phyloP scores from a whole-genome alignment of 2,888 invertebrate species.

The Heliconius erato region DNA sequence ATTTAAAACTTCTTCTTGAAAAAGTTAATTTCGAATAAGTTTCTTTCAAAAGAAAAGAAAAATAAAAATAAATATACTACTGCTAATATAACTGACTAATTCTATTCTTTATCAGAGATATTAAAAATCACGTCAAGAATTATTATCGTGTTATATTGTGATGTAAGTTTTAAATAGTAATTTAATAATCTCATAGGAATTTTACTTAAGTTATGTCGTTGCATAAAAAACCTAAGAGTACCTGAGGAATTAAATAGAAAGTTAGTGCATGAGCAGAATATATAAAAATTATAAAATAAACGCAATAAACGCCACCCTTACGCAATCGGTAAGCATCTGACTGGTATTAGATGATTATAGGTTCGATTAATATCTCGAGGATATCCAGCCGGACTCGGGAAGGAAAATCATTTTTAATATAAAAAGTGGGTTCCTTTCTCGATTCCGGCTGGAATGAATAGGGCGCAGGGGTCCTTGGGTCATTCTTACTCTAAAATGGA shows the following conservation, averaged over 20 bases:
- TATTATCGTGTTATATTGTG: background rate
- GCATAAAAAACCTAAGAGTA: conserved; percentile 9
- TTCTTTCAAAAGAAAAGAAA: no score
- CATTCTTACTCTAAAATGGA: no score
- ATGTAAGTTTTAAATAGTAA: background rate
- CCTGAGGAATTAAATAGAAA: conserved; percentile 4
- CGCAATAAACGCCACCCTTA: background rate
- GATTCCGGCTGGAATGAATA: background rate
- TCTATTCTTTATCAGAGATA: background rate
- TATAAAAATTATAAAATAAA: conserved; percentile 14
- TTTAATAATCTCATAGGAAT: conserved; percentile 4
- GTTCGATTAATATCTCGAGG: background rate
- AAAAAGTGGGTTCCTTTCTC: background rate
- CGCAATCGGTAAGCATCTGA: background rate
- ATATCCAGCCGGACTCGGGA: no score
- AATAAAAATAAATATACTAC: background rate
- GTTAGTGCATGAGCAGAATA: background rate
- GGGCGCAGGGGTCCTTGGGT: no score
- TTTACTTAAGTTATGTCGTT: background rate
- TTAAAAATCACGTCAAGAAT: background rate
- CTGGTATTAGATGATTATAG: background rate
- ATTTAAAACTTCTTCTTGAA: no score
- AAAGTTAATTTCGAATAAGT: no score
- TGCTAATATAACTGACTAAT: background rate
- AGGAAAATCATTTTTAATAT: no score